Base-by-base conservation (phyloP, 2,113 vertebrate genomes). In the Micronycteris hirsuta region DNA sequence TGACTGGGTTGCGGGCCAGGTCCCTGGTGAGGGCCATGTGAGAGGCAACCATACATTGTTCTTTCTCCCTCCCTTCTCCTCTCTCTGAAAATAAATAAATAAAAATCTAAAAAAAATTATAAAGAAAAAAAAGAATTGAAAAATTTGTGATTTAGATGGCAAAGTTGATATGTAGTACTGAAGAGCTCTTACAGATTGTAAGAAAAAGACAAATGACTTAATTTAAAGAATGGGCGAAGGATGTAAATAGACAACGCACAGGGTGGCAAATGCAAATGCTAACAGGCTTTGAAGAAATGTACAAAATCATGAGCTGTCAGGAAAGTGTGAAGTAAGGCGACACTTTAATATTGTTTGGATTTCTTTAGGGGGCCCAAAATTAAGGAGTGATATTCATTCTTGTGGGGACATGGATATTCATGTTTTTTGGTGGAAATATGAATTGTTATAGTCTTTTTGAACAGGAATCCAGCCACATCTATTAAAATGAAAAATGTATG, bases 341-440 rank as follows among this genome's bases (percentile, higher is more conserved):
- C 3, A 49, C 10, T 65, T 88, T 49, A 49, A 77, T 47, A 54
- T 80, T 47, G 89, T 89, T 80, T 87, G 71, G 77, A 87, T 81
- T 52, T 54, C 20, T 87, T 92, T n/a, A 83, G 31, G 41, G 56
- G 76, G 70, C 70, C 93, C 73, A 67, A 88, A 84, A 36, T 67
- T 90, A 88, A 63, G 54, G 63, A 96, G 54, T 56, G 77, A 89
- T 89, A 90, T 71, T 95, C 95, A 92, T 76, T 74, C 70, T 84
- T 33, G 43, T 63, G 63, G 36, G 36, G 45, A 89, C 31, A 74
- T 15, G 26, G 22, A 26, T 74, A 31, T 38, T 94, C 68, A 61
- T 76, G 86, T 56, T 92, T 91, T 43, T 63, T 63, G 43, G 36
- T 17, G 43, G 43, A 89, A 83, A 43, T 71, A 43, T 82, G 73